Evolutionary conservation across 2,113 vertebrate genomes (phyloP).

Genomic region (Phrynosoma blainvillii): DNA sequence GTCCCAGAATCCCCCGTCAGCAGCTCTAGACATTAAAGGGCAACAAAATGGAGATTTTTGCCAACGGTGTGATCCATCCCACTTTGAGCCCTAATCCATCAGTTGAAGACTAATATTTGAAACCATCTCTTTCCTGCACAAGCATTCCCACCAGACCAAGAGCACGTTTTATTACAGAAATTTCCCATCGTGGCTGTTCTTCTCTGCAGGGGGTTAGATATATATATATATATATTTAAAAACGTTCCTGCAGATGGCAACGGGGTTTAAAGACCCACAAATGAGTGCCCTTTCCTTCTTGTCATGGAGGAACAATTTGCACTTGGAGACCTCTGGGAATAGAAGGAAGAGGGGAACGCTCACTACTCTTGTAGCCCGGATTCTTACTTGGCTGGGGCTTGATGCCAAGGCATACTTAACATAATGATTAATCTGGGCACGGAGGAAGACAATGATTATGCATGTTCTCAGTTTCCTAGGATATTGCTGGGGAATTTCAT

Average conservation of each 20-base stretch:
- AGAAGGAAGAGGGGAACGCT: not conserved
- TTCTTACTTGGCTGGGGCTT: not conserved
- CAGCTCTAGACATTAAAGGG: too few species aligned
- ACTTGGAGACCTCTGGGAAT: not conserved
- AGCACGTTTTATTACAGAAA: not conserved
- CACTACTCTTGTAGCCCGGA: not conserved
- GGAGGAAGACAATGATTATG: not conserved
- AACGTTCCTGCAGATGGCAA: not conserved
- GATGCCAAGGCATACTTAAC: slow-evolving; percentile 2
- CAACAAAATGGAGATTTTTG: too few species aligned
- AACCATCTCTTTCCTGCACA: too few species aligned
- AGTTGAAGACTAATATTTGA: too few species aligned
- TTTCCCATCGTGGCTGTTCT: not conserved
- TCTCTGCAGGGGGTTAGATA: not conserved
- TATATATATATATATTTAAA: not conserved
- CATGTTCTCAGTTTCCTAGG: slow-evolving; percentile 31
- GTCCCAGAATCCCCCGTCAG: too few species aligned
- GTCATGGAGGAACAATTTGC: not conserved
- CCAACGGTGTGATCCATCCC: too few species aligned
- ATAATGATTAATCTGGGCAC: slow-evolving; percentile 30
- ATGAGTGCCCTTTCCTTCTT: not conserved
- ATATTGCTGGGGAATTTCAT: slow-evolving; percentile 28
- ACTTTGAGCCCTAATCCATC: too few species aligned
- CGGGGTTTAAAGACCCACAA: not conserved
- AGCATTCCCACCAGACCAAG: too few species aligned